Evolutionary conservation across 2,888 invertebrate genomes (phyloP).

Genomic region (Choreutis nemorana): DNA sequence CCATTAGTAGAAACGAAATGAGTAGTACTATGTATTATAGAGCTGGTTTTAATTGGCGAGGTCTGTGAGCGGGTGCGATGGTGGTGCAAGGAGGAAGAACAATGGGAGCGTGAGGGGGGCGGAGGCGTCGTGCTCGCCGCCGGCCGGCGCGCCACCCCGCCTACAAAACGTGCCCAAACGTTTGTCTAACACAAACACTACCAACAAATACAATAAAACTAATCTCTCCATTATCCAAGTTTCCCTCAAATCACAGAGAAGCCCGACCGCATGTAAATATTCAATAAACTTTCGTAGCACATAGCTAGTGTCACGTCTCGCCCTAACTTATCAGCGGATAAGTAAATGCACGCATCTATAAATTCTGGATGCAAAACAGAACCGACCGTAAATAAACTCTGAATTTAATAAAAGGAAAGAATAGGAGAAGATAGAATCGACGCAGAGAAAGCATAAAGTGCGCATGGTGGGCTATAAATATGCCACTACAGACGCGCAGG

Average conservation of each 20-base stretch:
- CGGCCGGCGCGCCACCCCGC: constrained; percentile 32
- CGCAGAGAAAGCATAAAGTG: constrained; percentile 32
- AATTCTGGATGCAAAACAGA: constrained; percentile 18
- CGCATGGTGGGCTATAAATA: constrained; percentile 32
- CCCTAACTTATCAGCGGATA: too few species aligned
- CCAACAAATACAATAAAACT: too few species aligned
- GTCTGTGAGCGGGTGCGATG: constrained; percentile 25
- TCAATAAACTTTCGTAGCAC: too few species aligned
- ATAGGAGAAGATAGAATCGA: constrained; percentile 22
- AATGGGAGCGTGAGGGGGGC: constrained; percentile 50
- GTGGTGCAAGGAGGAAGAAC: constrained; percentile 24
- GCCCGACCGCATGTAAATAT: too few species aligned
- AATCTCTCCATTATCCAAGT: too few species aligned
- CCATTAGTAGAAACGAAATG: constrained; percentile 32
- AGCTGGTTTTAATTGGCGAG: constrained; percentile 45
- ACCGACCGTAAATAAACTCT: constrained; percentile 16
- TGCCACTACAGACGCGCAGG: constrained; percentile 29
- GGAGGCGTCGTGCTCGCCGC: constrained; percentile 45
- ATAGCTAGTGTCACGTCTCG: too few species aligned
- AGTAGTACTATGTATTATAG: constrained; percentile 35
- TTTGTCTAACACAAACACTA: constrained; percentile 10
- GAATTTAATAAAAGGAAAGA: constrained; percentile 31
- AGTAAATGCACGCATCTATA: constrained; percentile 12
- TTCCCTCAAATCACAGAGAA: too few species aligned
- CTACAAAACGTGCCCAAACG: constrained; percentile 21